Conservation (phyloP, 2,113 vertebrate genomes). For the Lepus europaeus region DNA sequence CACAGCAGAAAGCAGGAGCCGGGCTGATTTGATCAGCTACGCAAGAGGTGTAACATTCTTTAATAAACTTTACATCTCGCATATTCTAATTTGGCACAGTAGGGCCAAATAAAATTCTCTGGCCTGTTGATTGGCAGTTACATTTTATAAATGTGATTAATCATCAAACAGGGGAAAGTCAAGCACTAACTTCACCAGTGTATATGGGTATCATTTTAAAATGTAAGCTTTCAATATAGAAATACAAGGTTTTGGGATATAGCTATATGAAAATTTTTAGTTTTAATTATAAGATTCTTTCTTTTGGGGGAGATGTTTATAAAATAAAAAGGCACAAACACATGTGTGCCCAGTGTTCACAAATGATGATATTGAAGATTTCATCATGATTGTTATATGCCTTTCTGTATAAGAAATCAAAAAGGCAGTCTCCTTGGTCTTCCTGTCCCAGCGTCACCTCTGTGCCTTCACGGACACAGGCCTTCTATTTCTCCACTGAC, state of each 20-base stretch:
- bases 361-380: background rate
- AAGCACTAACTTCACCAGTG: background rate
- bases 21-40: background rate
- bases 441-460: background rate
- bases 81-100: background rate
- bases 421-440: background rate
- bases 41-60: background rate
- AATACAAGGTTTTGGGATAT: background rate
- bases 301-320: background rate
- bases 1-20: background rate
- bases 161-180: background rate
- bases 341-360: background rate
- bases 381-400: background rate
- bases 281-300: slow-evolving; percentile 48
- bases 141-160: slow-evolving; percentile 18
- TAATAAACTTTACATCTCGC: background rate
- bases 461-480: background rate
- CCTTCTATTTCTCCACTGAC: background rate
- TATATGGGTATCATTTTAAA: background rate
- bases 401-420: background rate
- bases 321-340: background rate
- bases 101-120: background rate
- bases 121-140: background rate
- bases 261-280: background rate
- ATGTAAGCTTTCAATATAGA: background rate